These are phyloP conservation scores for Chrysopilus asiliformis DNA, from an alignment of 2,888 invertebrate genomes.

Conservation along the genomic window DNA sequence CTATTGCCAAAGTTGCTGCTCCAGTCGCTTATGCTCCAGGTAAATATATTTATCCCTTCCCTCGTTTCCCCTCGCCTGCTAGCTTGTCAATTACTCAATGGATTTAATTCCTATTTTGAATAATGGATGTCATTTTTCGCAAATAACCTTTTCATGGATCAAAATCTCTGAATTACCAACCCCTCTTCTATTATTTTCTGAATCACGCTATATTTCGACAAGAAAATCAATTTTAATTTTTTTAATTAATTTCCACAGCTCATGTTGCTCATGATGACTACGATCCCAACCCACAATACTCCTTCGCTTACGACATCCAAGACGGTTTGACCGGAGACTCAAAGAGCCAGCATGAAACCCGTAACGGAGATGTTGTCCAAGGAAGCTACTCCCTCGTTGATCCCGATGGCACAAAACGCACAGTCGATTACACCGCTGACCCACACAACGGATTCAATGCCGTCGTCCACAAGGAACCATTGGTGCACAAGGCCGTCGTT, in stretches of 20 bases:
- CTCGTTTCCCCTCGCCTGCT: no score
- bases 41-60: no score
- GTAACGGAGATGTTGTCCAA: slow-evolving; percentile 49
- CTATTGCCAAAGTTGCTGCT: slow-evolving; percentile 2
- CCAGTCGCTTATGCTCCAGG: slow-evolving; percentile 4
- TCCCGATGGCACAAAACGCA: slow-evolving; percentile 49
- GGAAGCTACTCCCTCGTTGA: slow-evolving; percentile 41
- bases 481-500: slow-evolving; percentile 23
- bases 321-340: slow-evolving; percentile 39
- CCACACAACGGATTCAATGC: slow-evolving; percentile 37
- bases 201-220: no score
- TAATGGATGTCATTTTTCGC: no score
- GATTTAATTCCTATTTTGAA: no score
- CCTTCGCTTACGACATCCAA: slow-evolving; percentile 39
- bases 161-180: no score
- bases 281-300: slow-evolving; percentile 36
- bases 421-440: slow-evolving; percentile 45
- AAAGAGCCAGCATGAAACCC: slow-evolving; percentile 47
- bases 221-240: no score
- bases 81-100: no score
- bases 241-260: neutral
- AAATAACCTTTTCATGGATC: no score
- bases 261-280: slow-evolving; percentile 28
- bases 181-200: no score
- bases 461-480: slow-evolving; percentile 32